Conservation (phyloP, 2,113 vertebrate species). For the Nothobranchius kuhntae region DNA sequence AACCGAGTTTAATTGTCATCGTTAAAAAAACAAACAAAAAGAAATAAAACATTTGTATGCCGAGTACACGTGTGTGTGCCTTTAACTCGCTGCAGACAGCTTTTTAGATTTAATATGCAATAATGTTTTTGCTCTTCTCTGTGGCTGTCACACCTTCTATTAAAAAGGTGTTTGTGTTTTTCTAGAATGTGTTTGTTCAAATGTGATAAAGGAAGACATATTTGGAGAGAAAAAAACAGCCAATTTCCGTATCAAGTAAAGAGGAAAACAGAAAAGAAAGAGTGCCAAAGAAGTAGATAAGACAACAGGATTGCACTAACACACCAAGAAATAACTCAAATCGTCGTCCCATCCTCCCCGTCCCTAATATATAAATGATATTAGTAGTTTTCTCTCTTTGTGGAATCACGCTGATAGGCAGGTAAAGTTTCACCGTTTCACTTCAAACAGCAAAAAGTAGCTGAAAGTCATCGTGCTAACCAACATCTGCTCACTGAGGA, state of each 20-base stretch:
- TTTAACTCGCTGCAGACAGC: neutral
- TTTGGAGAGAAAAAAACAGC: neutral
- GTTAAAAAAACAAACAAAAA: neutral
- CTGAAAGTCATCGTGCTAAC: neutral
- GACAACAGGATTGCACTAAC: neutral
- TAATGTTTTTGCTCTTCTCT: constrained; percentile 6
- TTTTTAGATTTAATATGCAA: constrained; percentile 6
- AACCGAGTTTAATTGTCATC: neutral
- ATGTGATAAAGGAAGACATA: neutral
- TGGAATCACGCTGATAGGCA: constrained; percentile 1
- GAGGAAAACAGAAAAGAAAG: neutral
- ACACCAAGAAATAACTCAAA: constrained; percentile 11
- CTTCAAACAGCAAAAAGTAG: constrained; percentile 5
- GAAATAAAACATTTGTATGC: neutral
- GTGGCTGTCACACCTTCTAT: neutral
- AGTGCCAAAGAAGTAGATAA: neutral
- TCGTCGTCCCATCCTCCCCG: neutral
- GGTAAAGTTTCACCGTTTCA: neutral
- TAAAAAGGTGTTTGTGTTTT: neutral
- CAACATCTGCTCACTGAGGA: neutral
- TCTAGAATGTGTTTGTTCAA: constrained; percentile 11
- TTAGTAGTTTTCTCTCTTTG: neutral
- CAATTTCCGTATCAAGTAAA: constrained; percentile 7
- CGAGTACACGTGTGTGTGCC: neutral
- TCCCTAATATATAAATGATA: constrained; percentile 17